phyloP scores from a whole-genome alignment of 2,797 vertebrate genomes.

The Schizothorax lantsangensis region DNA sequence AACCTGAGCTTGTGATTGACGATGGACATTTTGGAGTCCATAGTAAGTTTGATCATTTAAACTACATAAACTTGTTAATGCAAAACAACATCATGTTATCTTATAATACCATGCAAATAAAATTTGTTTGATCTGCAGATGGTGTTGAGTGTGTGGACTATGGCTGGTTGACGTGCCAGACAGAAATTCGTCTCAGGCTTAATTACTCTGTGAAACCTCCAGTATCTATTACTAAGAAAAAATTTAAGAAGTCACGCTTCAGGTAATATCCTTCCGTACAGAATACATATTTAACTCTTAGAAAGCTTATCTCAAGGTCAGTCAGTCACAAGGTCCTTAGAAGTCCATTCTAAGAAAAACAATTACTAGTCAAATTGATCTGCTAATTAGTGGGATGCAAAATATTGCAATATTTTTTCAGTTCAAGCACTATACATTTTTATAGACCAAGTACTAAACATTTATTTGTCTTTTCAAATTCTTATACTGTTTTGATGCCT shows the following conservation, averaged over 20 bases:
- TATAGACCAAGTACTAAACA: background rate
- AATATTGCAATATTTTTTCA: background rate
- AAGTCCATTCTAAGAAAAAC: background rate
- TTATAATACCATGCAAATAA: background rate
- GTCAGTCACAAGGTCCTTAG: background rate
- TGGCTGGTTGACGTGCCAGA: slow-evolving; percentile 97
- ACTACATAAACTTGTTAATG: background rate
- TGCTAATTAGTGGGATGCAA: background rate
- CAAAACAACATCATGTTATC: background rate
- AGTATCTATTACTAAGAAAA: slow-evolving; percentile 95
- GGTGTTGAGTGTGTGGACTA: slow-evolving; percentile 87
- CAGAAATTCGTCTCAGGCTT: slow-evolving; percentile 93
- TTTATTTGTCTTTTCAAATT: background rate
- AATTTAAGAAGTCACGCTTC: slow-evolving; percentile 97
- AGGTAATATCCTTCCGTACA: slow-evolving; percentile 79
- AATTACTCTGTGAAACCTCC: slow-evolving; percentile 92
- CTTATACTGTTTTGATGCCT: background rate
- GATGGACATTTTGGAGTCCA: slow-evolving; percentile 91
- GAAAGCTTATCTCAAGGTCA: background rate
- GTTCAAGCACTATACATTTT: background rate
- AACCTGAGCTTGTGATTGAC: slow-evolving; percentile 77
- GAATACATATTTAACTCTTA: background rate
- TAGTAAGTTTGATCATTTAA: slow-evolving; percentile 83
- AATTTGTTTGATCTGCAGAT: slow-evolving; percentile 73
- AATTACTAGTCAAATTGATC: background rate